Evolutionary conservation across 2,113 vertebrate species (phyloP), one percentile per base, ranked within the genome.

Genomic region (Brienomyrus longianalis): DNA sequence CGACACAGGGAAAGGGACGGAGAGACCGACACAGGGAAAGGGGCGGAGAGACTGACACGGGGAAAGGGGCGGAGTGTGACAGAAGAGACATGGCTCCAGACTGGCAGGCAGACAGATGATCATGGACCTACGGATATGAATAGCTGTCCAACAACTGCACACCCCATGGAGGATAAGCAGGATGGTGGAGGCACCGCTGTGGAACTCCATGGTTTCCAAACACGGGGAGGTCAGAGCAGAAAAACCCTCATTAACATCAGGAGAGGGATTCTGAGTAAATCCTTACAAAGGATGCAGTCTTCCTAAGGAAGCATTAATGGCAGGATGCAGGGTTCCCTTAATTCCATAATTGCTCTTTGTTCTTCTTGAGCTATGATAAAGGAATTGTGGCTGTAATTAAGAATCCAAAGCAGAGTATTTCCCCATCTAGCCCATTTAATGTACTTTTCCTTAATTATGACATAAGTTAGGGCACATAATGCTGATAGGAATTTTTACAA

Each of bases 281-380:
- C 39, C 74, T 43, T 80, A 80, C 74, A 80, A 80, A 80, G 74
- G 74, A 80, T 17, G 74, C 74, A 80, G 74, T 80, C 74, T 80
- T 43, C 17, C 39, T 39, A 39, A 80, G 6, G 1, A 15, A 80
- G 31, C 74, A 43, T 17, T 80, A 80, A 80, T 19, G 74, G 19
- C 74, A 80, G 74, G 74, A 80, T 80, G 74, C 35, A 43, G 74
- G 5, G 74, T 2, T 80, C 74, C 5, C 74, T 80, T 80, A 80
- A 80, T 80, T 19, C 13, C 74, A 80, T 80, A 80, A 80, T 43
- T 80, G 35, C 15, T 43, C 31, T 43, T 43, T 43, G 74, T 80
- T 17, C 74, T 39, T 80, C 31, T 77, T 17, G 15, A 77, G 35
- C 35, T 19, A 80, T 39, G 39, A 39, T 39, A 39, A 39, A 39